Evolutionary conservation across 2,797 vertebrate species (phyloP).

Genomic region (Sebastolobus alascanus): DNA sequence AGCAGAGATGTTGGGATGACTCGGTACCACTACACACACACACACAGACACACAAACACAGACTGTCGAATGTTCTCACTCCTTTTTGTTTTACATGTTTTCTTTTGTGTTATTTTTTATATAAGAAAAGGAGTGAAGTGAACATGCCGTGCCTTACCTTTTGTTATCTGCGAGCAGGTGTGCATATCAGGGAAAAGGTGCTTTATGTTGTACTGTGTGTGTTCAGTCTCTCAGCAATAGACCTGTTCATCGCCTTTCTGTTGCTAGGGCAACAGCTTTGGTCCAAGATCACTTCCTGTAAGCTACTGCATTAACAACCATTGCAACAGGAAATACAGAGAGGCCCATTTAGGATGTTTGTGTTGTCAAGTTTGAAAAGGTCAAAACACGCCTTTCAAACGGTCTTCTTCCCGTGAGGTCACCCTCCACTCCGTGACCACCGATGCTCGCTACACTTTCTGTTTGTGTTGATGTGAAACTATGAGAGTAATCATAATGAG

Average conservation of each 20-base stretch:
- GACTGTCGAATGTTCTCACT: slow-evolving; percentile 67
- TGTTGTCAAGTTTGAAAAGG: too few relatives aligned
- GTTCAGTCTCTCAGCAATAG: slow-evolving; percentile 47
- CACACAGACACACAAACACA: slow-evolving; percentile 14
- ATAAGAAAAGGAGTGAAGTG: slow-evolving; percentile 55
- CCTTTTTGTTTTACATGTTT: slow-evolving; percentile 50
- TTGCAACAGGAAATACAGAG: too few relatives aligned
- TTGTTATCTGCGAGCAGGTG: slow-evolving; percentile 63
- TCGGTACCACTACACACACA: slow-evolving; percentile 22
- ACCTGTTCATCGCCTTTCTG: too few relatives aligned
- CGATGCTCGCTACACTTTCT: slow-evolving; percentile 24
- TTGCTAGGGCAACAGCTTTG: too few relatives aligned
- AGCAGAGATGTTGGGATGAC: slow-evolving; percentile 12
- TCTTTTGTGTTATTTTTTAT: slow-evolving; percentile 28
- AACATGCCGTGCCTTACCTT: slow-evolving; percentile 83
- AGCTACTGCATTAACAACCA: too few relatives aligned
- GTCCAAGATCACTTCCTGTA: too few relatives aligned
- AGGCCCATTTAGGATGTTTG: too few relatives aligned
- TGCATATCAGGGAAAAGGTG: slow-evolving; percentile 75
- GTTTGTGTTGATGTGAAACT: slow-evolving; percentile 45
- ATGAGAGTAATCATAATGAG: slow-evolving; percentile 8
- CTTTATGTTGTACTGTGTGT: slow-evolving; percentile 51
- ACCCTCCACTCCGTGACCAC: slow-evolving; percentile 37
- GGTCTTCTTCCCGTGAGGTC: slow-evolving; percentile 44
- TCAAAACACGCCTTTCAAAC: slow-evolving; percentile 28